phyloP scores from a whole-genome alignment of 1,140 invertebrate genomes.

The roundworm (Caenorhabditis elegans) region WBcel235 BX284603.4:5049001-5049500 shows the following conservation, averaged over 20 bases:
- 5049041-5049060: too few relatives aligned
- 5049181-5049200: too few relatives aligned
- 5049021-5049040: background rate
- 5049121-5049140: too few relatives aligned
- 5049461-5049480: background rate
- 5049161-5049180: too few relatives aligned
- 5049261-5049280: background rate
- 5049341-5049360: conserved; percentile 60
- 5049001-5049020: too few relatives aligned
- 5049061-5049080: too few relatives aligned
- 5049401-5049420: conserved; percentile 64
- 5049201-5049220: too few relatives aligned
- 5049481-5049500: conserved; percentile 46
- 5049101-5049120: too few relatives aligned
- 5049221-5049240: background rate
- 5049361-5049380: conserved; percentile 53
- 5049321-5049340: conserved; percentile 52
- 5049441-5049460: too few relatives aligned
- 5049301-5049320: conserved; percentile 60
- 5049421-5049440: conserved; percentile 50
- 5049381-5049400: conserved; percentile 53
- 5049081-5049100: too few relatives aligned
- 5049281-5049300: conserved; percentile 47
- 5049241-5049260: background rate
- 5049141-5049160: too few relatives aligned